A percentile compares a stretch with the other conserved stretches of the same genome.
Evolutionary conservation across 2,888 invertebrate species (phyloP).

Genomic region (Leuctra nigra): DNA sequence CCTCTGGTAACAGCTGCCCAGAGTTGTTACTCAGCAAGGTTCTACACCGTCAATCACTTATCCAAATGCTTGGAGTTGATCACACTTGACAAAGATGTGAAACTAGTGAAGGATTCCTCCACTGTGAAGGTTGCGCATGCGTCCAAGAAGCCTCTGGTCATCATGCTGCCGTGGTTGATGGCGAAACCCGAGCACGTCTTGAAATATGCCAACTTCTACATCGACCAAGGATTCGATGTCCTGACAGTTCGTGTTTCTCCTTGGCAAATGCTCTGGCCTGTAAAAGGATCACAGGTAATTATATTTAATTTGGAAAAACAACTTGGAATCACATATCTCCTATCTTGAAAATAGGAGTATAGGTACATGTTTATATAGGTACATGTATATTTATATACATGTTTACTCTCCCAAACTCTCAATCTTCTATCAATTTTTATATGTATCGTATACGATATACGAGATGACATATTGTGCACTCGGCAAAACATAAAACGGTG

Average conservation of each 20-base stretch:
- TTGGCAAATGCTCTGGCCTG: slow-evolving; percentile 42
- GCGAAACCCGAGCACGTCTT: slow-evolving; percentile 42
- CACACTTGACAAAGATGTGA: slow-evolving; percentile 45
- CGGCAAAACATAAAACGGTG: no score
- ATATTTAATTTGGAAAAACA: no score
- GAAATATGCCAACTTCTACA: slow-evolving; percentile 43
- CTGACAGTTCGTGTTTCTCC: slow-evolving; percentile 41
- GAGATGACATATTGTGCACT: no score
- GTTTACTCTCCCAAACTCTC: no score
- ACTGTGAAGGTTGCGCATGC: slow-evolving; percentile 12
- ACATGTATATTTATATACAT: no score
- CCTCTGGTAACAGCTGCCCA: no score
- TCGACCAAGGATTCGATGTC: slow-evolving; percentile 43
- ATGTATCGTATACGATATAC: no score
- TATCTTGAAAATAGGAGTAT: no score
- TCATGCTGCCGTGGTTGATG: slow-evolving; percentile 44
- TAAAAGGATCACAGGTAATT: slow-evolving; percentile 38
- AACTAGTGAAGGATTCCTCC: slow-evolving; percentile 13
- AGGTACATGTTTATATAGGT: no score
- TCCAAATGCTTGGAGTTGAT: slow-evolving; percentile 63
- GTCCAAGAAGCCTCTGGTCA: slow-evolving; percentile 36
- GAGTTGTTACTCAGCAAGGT: no score
- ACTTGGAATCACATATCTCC: no score
- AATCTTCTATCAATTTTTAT: no score
- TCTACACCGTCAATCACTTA: slow-evolving; percentile 44